Evolutionary conservation across 35 echinoderm and acorn worm species (phyloP), one percentile per base, ranked within the genome.

Genomic region (Apostichopus parvimensis): DNA sequence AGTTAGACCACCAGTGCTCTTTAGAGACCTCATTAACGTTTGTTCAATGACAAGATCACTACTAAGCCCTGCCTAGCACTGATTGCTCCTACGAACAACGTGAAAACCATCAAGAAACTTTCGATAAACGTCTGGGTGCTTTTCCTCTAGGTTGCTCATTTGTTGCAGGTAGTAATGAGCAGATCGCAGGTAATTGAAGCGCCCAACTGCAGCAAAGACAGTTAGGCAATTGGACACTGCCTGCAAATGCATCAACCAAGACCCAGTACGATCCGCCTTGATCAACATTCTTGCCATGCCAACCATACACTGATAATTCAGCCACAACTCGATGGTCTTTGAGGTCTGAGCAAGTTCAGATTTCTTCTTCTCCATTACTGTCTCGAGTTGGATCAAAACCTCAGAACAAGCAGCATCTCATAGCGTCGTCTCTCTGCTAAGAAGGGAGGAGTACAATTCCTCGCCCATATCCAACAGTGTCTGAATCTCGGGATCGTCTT

Each of bases 21-120:
- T 94, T 2, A 92, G 6, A 56, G 72, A 77, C 75, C 91, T 73
- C 84, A 92, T 94, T 14, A 97, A 57, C 18, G 57, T 71, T 77
- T 94, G 95, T 87, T 97, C 91, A 77, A 94, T 97, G 21, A 93
- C 91, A 55, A 94, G 87, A 79, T 96, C 95, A 66, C 86, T 70
- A 22, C 34, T 64, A 20, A 96, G 53, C 52, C 88, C 92, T 80
- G 87, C 95, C 95, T 88, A 96, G 73, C 54, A 95, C 45, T 11
- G 87, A 87, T 93, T 78, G 55, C 62, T 86, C 8, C 88, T 14
- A 4, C 91, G 54, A 20, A 93, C 79, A n/a, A 96, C 93, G 88
- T 96, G 77, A 58, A 91, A 91, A 54, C 95, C 95, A 28, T 93
- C 66, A 1, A 24, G 13, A 34, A 95, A 93, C 12, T 93, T 93